Evolutionary conservation across 2,797 vertebrate species (phyloP).

Genomic region (Peromyscus melanophrys): DNA sequence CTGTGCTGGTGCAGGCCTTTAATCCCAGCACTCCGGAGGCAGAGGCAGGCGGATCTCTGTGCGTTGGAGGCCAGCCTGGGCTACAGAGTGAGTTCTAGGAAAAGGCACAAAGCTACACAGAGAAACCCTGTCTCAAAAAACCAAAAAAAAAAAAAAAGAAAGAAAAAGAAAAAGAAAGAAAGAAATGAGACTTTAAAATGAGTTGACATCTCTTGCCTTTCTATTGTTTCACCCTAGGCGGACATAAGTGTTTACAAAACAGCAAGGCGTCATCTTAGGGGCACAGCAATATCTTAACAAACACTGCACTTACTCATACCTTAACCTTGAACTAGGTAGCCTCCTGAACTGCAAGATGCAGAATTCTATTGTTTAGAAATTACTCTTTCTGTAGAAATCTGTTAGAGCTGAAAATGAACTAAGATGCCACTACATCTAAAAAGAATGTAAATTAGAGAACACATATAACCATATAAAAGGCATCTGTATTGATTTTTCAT

Average conservation of each 20-base stretch:
- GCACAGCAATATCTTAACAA: not conserved
- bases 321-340: not conserved
- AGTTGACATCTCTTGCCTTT: not conserved
- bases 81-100: too few species aligned
- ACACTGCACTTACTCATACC: not conserved
- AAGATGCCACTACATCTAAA: not conserved
- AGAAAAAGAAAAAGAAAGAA: too few species aligned
- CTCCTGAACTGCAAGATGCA: not conserved
- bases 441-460: not conserved
- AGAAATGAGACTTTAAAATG: not conserved
- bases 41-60: too few species aligned
- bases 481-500: not conserved
- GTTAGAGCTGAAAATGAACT: not conserved
- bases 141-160: too few species aligned
- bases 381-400: not conserved
- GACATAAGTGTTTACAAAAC: not conserved
- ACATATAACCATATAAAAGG: not conserved
- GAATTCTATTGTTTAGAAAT: not conserved
- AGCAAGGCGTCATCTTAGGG: not conserved
- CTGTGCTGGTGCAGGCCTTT: too few species aligned
- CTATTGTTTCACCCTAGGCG: not conserved
- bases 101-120: too few species aligned
- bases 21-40: too few species aligned
- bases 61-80: too few species aligned
- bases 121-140: too few species aligned